A percentile compares a stretch with the other conserved stretches of the same genome.
phyloP scores from a whole-genome alignment of 2,797 vertebrate genomes.

The Sebastes diaconus region DNA sequence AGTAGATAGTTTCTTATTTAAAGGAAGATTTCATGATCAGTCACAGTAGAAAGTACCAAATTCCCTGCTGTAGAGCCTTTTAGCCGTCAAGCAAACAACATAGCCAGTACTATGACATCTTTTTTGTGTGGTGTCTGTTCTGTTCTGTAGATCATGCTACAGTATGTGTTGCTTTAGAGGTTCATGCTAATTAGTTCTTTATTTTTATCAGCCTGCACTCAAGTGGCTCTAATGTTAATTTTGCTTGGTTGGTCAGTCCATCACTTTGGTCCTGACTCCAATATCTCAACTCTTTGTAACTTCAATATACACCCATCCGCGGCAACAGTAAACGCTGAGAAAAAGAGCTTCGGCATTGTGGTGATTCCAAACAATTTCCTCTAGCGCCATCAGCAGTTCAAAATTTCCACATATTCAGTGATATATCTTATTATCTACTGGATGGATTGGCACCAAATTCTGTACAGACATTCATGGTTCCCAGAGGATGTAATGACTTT shows the following conservation, averaged over 20 bases:
- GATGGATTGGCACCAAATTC: neutral
- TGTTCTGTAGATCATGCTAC: neutral
- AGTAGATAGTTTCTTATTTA: neutral
- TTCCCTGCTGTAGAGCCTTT: neutral
- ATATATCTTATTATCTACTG: neutral
- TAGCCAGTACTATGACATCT: neutral
- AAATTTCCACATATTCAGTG: neutral
- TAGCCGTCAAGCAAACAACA: neutral
- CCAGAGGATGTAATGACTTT: neutral
- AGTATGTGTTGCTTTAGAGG: neutral
- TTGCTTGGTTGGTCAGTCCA: neutral
- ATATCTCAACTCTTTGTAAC: neutral
- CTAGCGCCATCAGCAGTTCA: neutral
- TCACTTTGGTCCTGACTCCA: neutral
- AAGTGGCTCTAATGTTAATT: neutral
- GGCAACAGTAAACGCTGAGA: no score
- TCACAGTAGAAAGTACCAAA: neutral
- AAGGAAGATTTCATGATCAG: neutral
- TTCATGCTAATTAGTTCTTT: neutral
- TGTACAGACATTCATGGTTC: neutral
- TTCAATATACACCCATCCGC: no score
- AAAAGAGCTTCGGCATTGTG: no score
- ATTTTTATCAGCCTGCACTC: neutral
- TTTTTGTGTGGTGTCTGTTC: neutral
- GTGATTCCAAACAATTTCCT: fast-evolving